Percentiles rank a stretch among this genome's conserved stretches.
phyloP scores from a whole-genome alignment of 1,140 invertebrate genomes.

The Schlechtendalia chinensis region DNA sequence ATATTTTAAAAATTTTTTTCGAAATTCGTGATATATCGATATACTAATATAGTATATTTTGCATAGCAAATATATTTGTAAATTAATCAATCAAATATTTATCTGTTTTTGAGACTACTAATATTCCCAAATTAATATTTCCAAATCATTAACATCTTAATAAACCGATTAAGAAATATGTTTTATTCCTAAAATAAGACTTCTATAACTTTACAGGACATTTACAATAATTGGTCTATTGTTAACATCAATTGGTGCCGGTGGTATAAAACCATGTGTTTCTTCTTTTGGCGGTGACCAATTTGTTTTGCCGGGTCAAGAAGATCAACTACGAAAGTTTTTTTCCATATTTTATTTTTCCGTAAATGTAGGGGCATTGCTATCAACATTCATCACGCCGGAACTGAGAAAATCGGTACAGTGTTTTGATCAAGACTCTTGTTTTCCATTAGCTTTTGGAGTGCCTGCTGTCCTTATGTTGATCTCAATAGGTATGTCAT shows the following conservation, averaged over 20 bases:
- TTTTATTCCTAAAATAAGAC: too few species aligned
- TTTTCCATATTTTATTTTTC: slow-evolving; percentile 93
- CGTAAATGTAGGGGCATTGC: slow-evolving; percentile 87
- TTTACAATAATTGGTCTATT: slow-evolving; percentile 74
- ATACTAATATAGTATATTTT: too few species aligned
- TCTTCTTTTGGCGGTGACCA: slow-evolving; percentile 97
- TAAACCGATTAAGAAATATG: too few species aligned
- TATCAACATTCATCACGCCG: slow-evolving; percentile 87
- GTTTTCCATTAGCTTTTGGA: slow-evolving; percentile 88
- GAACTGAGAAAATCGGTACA: slow-evolving; percentile 76
- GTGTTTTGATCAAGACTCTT: slow-evolving; percentile 78
- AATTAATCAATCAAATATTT: too few species aligned
- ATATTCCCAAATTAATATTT: too few species aligned
- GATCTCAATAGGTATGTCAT: slow-evolving; percentile 68
- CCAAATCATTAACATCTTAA: too few species aligned
- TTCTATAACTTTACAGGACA: slow-evolving; percentile 59
- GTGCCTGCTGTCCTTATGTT: slow-evolving; percentile 85
- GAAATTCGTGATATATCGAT: too few species aligned
- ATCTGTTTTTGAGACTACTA: too few species aligned
- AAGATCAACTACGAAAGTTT: slow-evolving; percentile 73
- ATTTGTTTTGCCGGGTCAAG: slow-evolving; percentile 76
- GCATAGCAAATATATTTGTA: too few species aligned
- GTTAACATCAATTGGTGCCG: slow-evolving; percentile 87
- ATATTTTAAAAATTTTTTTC: too few species aligned
- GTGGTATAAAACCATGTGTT: slow-evolving; percentile 97